These are phyloP conservation scores for Lottia gigantea DNA, from an alignment of 2,888 invertebrate genomes.

Conservation along the genomic window DNA sequence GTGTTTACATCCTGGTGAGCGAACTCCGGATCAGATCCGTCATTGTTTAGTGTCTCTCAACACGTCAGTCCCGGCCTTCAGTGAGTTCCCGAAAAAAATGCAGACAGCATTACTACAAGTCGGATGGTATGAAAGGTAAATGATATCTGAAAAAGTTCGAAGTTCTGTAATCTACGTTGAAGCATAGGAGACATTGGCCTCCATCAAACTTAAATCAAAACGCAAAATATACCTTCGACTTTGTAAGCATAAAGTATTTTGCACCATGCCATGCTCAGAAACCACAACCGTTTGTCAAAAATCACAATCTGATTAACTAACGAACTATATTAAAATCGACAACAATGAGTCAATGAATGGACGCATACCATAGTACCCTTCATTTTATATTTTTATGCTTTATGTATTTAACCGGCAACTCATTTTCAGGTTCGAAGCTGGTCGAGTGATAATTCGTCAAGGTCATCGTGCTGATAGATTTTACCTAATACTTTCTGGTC, in stretches of 20 bases:
- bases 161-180: no score
- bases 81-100: conserved; percentile 64
- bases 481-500: conserved; percentile 65
- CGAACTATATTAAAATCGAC: no score
- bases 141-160: conserved; percentile 12
- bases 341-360: no score
- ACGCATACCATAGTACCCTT: no score
- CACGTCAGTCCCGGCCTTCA: conserved; percentile 61
- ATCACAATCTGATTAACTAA: no score
- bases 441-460: conserved; percentile 64
- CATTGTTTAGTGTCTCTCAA: conserved; percentile 55
- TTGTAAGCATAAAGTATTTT: no score
- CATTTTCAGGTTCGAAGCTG: conserved; percentile 50
- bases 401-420: neutral
- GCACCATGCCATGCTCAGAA: no score
- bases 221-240: no score
- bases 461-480: conserved; percentile 65
- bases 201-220: no score
- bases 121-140: conserved; percentile 66
- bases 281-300: no score
- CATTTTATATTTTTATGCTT: no score
- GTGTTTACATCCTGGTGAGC: conserved; percentile 48
- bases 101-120: conserved; percentile 60
- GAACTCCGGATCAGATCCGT: conserved; percentile 60
- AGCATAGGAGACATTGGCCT: no score